A percentile compares a stretch with the other conserved stretches of the same genome.
phyloP scores from a whole-genome alignment of 2,797 vertebrate genomes.

The Ctenopoma multispine region DNA sequence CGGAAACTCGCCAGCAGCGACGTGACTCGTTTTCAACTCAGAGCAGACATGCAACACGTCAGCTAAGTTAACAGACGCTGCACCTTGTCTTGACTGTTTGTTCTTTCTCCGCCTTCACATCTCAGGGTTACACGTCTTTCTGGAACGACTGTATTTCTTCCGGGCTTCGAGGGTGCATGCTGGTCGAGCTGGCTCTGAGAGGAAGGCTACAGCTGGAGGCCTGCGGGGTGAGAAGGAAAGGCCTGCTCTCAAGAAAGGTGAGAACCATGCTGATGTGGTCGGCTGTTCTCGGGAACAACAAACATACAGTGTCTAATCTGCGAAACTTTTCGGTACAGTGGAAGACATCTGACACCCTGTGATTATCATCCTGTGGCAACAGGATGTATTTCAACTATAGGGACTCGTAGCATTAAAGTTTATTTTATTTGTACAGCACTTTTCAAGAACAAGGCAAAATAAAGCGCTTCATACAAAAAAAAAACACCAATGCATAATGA shows the following conservation, averaged over 20 bases:
- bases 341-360: neutral
- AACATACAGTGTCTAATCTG: neutral
- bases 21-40: neutral
- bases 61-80: slow-evolving; percentile 55
- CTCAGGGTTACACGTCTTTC: slow-evolving; percentile 98
- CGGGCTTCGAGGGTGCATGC: slow-evolving; percentile 96
- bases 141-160: slow-evolving; percentile 99
- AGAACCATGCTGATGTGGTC: neutral
- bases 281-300: neutral
- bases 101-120: neutral
- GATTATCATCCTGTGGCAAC: no score
- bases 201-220: slow-evolving; percentile 93
- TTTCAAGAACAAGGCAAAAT: no score
- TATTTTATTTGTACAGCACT: no score
- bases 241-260: slow-evolving; percentile 95
- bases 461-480: no score
- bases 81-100: slow-evolving; percentile 3
- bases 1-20: slow-evolving; percentile 37
- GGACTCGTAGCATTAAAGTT: no score
- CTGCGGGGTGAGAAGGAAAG: slow-evolving; percentile 95
- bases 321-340: neutral
- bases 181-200: slow-evolving; percentile 94
- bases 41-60: slow-evolving; percentile 59
- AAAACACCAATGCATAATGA: no score
- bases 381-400: no score